Evolutionary conservation across 2,888 invertebrate species (phyloP).

Genomic region (Lasioglossum leucozonium): DNA sequence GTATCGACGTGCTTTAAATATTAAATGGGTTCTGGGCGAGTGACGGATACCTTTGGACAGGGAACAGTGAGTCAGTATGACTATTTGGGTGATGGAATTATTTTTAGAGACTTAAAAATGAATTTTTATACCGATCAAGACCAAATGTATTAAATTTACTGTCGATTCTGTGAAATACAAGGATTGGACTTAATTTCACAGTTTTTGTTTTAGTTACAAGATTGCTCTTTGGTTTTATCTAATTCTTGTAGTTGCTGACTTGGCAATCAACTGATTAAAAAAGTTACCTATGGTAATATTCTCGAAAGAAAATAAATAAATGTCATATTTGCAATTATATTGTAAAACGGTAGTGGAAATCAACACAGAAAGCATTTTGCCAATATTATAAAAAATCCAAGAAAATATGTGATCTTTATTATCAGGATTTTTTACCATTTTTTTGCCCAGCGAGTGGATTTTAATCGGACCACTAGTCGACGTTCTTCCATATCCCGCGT

Average conservation of each 20-base stretch:
- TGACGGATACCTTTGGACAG: background rate
- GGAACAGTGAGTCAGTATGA: background rate
- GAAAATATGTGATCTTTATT: background rate
- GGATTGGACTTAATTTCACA: too few species aligned
- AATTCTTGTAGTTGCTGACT: background rate
- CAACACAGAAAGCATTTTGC: background rate
- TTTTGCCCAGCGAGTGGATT: background rate
- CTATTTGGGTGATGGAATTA: background rate
- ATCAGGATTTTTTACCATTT: background rate
- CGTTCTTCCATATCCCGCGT: background rate
- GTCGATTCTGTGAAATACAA: too few species aligned
- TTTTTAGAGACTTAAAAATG: background rate
- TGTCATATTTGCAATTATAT: background rate
- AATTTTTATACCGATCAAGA: background rate
- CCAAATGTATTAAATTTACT: background rate
- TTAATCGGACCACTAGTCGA: background rate
- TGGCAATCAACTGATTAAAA: background rate
- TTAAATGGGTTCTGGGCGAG: background rate
- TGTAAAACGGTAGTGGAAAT: background rate
- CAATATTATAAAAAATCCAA: background rate
- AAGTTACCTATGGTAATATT: background rate
- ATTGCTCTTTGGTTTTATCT: too few species aligned
- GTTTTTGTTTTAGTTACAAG: too few species aligned
- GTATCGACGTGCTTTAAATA: background rate
- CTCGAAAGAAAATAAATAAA: background rate